Conservation (phyloP, 2,888 invertebrate genomes). For the Eilema sororculum region DNA sequence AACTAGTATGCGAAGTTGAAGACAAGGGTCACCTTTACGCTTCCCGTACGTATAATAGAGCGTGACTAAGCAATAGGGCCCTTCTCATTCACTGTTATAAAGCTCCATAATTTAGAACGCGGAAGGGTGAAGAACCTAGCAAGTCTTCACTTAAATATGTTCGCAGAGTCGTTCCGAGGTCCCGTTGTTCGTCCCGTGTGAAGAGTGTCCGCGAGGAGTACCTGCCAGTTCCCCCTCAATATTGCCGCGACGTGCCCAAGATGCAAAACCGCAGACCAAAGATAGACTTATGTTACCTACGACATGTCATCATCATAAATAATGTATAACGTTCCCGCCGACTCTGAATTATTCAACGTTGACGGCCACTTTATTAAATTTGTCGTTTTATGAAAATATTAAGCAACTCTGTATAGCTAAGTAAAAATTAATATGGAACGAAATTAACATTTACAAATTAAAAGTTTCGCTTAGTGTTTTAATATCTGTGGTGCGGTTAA, state of each 20-base stretch:
- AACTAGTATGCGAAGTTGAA: not conserved
- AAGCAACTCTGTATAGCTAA: constrained; percentile 61
- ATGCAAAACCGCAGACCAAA: constrained; percentile 81
- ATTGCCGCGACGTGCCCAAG: constrained; percentile 78
- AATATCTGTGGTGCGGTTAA: constrained; percentile 41
- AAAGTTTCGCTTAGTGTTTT: constrained; percentile 53
- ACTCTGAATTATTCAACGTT: constrained; percentile 83
- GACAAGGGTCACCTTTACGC: not conserved
- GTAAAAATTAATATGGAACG: constrained; percentile 69
- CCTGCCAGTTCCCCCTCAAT: constrained; percentile 61
- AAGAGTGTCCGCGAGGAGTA: constrained; percentile 42
- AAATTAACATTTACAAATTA: constrained; percentile 68
- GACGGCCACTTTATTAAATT: constrained; percentile 85
- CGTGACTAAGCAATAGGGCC: not conserved
- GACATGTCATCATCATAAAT: constrained; percentile 85
- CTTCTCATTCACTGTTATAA: not conserved
- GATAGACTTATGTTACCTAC: constrained; percentile 77
- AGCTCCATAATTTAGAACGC: constrained; percentile 6
- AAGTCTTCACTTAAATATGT: constrained; percentile 19
- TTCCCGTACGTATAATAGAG: not conserved
- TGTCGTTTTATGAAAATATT: constrained; percentile 79
- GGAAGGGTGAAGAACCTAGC: constrained; percentile 13
- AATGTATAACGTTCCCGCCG: constrained; percentile 78
- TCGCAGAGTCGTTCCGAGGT: constrained; percentile 24
- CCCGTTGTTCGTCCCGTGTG: constrained; percentile 36